phyloP scores from a whole-genome alignment of 2,888 invertebrate genomes.

The Drosophila fungiperda region DNA sequence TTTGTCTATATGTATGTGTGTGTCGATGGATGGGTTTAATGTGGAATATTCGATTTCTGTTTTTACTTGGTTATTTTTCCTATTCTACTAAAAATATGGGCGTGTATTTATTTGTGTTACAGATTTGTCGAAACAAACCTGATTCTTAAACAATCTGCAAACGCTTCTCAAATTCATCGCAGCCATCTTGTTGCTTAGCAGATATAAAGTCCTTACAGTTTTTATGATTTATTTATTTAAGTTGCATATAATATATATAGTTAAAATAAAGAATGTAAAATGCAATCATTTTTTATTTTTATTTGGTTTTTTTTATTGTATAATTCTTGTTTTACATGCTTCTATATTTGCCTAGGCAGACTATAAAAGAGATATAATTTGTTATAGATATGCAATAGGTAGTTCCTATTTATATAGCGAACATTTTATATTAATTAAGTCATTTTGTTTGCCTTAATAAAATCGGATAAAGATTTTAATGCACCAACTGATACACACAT shows the following conservation, averaged over 20 bases:
- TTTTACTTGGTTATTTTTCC: constrained; percentile 4
- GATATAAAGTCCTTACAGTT: no score
- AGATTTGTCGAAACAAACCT: constrained; percentile 32
- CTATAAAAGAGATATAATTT: no score
- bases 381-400: no score
- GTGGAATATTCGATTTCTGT: constrained; percentile 12
- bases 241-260: no score
- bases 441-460: neutral
- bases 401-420: neutral
- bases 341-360: no score
- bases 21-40: constrained; percentile 2
- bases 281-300: no score
- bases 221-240: no score
- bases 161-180: neutral
- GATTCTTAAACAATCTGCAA: constrained; percentile 7
- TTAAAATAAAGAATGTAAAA: no score
- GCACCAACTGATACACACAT: neutral
- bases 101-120: constrained; percentile 22
- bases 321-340: no score
- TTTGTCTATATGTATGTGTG: constrained; percentile 29
- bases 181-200: neutral
- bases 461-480: neutral
- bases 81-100: constrained; percentile 39
- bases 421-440: neutral
- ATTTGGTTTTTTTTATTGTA: no score